These are phyloP conservation scores for Montipora cactus DNA, from an alignment of 64 coral and sea anemone species.

Conservation along the genomic window DNA sequence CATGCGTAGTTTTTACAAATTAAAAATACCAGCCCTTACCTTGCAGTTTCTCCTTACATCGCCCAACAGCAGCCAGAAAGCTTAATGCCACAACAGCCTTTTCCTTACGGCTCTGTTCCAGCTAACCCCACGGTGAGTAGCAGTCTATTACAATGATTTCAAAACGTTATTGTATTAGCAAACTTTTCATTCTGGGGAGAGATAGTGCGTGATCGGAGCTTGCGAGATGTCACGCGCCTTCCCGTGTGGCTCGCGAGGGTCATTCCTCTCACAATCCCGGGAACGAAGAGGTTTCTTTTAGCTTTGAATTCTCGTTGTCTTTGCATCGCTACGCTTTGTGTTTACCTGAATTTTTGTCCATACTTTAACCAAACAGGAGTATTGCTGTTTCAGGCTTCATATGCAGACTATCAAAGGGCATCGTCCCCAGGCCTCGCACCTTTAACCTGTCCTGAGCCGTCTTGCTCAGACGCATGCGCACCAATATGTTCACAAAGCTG, in stretches of 20 bases:
- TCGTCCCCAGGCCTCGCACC: constrained; percentile 45
- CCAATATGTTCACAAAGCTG: constrained; percentile 72
- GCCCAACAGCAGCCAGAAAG: constrained; percentile 1
- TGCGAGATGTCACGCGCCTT: too few relatives aligned
- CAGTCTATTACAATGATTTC: too few relatives aligned
- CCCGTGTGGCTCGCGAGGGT: too few relatives aligned
- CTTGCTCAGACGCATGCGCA: constrained; percentile 84
- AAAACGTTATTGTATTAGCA: too few relatives aligned
- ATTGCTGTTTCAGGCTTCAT: background rate
- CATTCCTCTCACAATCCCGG: too few relatives aligned
- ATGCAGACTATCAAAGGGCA: background rate
- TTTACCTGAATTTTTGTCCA: too few relatives aligned
- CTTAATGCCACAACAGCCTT: background rate
- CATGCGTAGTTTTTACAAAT: too few relatives aligned
- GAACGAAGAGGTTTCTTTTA: too few relatives aligned
- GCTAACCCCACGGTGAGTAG: constrained; percentile 17
- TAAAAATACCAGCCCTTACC: background rate
- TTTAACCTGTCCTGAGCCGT: constrained; percentile 70
- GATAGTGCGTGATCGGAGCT: too few relatives aligned
- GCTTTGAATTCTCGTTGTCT: too few relatives aligned
- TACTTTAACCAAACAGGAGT: background rate
- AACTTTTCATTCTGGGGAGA: too few relatives aligned
- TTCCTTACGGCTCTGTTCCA: constrained; percentile 12
- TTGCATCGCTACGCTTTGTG: too few relatives aligned
- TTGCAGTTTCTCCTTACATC: constrained; percentile 3